These are phyloP conservation scores for Aptenodytes forsteri DNA, from an alignment of 2,113 vertebrate species.

Conservation along the genomic window DNA sequence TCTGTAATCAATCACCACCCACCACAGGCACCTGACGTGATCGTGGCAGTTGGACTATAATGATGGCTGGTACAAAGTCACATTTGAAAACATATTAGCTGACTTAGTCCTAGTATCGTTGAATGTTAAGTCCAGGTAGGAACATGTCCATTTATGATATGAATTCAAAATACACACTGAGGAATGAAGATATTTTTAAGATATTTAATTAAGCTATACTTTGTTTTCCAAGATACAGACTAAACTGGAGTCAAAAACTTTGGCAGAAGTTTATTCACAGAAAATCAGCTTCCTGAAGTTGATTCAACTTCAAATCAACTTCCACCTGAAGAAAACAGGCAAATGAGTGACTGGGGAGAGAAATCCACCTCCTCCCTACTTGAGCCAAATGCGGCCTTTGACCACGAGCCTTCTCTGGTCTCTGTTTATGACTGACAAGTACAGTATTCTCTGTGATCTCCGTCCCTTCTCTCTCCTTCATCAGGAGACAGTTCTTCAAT, in stretches of 20 bases:
- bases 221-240: neutral
- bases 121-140: neutral
- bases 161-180: neutral
- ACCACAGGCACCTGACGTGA: neutral
- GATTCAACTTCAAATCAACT: neutral
- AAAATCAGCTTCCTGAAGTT: neutral
- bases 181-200: neutral
- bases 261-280: neutral
- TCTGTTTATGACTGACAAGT: neutral
- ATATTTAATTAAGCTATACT: neutral
- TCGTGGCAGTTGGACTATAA: rapidly evolving
- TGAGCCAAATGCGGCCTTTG: neutral
- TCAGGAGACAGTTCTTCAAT: neutral
- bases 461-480: neutral
- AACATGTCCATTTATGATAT: neutral
- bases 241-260: neutral
- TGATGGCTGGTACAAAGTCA: neutral
- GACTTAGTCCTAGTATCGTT: neutral
- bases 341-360: neutral
- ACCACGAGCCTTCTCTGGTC: rapidly evolving
- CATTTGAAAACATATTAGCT: neutral
- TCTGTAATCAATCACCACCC: neutral
- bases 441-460: neutral
- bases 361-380: neutral
- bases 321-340: neutral